Evolutionary conservation across 2,888 invertebrate genomes (phyloP), one percentile per base, ranked within the genome.

Genomic region (Orthosia gothica): DNA sequence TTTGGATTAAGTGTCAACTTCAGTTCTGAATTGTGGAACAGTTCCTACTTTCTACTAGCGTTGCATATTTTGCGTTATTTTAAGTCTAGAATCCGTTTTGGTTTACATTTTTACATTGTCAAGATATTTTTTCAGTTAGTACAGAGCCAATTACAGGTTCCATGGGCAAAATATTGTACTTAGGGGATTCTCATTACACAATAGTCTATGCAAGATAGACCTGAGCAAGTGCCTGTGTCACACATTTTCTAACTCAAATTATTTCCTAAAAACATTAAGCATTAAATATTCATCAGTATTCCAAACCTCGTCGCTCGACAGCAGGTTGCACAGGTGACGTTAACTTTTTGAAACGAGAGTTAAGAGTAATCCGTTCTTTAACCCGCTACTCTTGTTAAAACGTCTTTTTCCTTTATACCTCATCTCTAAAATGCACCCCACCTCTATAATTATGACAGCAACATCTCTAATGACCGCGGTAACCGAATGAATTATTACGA

Each of bases 401-500:
- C 40, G 58, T 40, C 20, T 80, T 77, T 74, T 76, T 54, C 49
- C 58, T 59, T 74, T 50, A 76, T 65, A 65, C 15, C n/a, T 68
- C 49, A 68, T 58, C 32, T 67, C 58, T 80, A 83, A 70, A 83
- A 66, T 65, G 57, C 63, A 57, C 66, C 79, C 73, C 23, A 54
- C 59, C 69, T 65, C 23, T 69, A 66, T 62, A 62, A 66, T 73
- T 73, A 81, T 67, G 32, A 66, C 57, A 63, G 47, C 20, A 70
- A 84, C 69, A 67, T 69, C 73, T 69, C 74, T 73, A 80, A 81
- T 81, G 74, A 80, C 81, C 49, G 66, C 65, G 57, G 83, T 65
- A 71, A 78, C 81, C 55, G 50, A 47, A 49, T 84, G 67, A 81
- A 81, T 80, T 80, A 81, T 81, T 84, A 74, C 81, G 11, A 26